These are phyloP conservation scores for Gastrophysa polygoni DNA, from an alignment of 2,888 invertebrate genomes.

Conservation along the genomic window DNA sequence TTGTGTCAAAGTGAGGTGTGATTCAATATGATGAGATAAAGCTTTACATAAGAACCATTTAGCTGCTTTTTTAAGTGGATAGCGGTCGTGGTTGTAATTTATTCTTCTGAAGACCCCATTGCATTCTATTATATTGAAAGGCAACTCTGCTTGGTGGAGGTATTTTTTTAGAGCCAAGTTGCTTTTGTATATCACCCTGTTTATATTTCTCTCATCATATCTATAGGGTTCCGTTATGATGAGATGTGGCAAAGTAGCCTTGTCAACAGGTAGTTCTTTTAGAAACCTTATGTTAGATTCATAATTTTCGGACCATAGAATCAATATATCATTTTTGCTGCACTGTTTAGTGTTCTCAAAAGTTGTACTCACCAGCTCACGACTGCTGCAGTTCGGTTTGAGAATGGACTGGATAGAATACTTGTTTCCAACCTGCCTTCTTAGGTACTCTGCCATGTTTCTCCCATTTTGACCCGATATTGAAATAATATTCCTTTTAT, in stretches of 20 bases:
- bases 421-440: not conserved
- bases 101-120: not conserved
- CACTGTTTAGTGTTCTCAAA: not conserved
- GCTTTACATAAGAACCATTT: not conserved
- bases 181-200: not conserved
- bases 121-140: not conserved
- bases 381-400: constrained; percentile 1
- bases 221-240: constrained; percentile 13
- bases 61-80: not conserved
- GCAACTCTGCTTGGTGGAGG: not conserved
- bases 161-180: not conserved
- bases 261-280: not conserved
- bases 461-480: constrained; percentile 9
- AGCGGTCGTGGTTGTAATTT: not conserved
- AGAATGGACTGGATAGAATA: constrained; percentile 3
- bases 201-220: not conserved
- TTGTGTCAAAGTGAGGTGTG: not conserved
- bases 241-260: not conserved
- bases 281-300: not conserved
- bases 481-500: not conserved
- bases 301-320: not conserved
- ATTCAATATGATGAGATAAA: not conserved
- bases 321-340: not conserved
- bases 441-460: constrained; percentile 7
- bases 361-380: not conserved